Percentiles rank a stretch among this genome's conserved stretches.
phyloP scores from a whole-genome alignment of 2,888 invertebrate genomes.

The Nymphalis polychloros region DNA sequence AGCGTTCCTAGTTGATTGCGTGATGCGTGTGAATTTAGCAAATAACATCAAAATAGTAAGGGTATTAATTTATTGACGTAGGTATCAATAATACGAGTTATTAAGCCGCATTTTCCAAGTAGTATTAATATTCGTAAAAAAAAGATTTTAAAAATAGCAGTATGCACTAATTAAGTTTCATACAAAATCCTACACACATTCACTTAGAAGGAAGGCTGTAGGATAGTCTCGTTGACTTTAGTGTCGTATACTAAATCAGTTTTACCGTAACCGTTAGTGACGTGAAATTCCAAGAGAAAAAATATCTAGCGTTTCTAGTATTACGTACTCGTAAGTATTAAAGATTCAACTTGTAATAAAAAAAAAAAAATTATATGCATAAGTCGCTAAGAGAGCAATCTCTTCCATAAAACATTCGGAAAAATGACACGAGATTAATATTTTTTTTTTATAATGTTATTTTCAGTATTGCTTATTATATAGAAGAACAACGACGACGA shows the following conservation, averaged over 20 bases:
- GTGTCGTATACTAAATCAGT: slow-evolving; percentile 26
- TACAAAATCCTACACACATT: slow-evolving; percentile 12
- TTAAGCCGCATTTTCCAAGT: background rate
- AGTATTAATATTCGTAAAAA: background rate
- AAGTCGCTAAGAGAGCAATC: too few species aligned
- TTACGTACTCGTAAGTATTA: background rate
- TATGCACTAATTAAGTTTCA: background rate
- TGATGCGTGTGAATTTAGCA: slow-evolving; percentile 37
- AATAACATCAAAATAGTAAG: slow-evolving; percentile 34
- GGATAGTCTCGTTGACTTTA: slow-evolving; percentile 12
- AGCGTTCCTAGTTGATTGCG: slow-evolving; percentile 33
- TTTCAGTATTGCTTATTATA: too few species aligned
- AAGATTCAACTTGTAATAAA: too few species aligned
- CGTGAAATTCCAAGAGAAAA: background rate
- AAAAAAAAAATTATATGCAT: too few species aligned
- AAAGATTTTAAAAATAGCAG: background rate
- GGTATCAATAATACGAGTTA: background rate
- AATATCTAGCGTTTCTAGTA: background rate
- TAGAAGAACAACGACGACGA: background rate
- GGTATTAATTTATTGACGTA: background rate
- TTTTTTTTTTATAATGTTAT: too few species aligned
- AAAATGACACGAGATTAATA: too few species aligned
- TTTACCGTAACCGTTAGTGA: slow-evolving; percentile 20
- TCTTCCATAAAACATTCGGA: too few species aligned
- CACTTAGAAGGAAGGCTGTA: slow-evolving; percentile 12